Conservation (phyloP, 2,888 invertebrate species). For the Cylindroiulus punctatus region DNA sequence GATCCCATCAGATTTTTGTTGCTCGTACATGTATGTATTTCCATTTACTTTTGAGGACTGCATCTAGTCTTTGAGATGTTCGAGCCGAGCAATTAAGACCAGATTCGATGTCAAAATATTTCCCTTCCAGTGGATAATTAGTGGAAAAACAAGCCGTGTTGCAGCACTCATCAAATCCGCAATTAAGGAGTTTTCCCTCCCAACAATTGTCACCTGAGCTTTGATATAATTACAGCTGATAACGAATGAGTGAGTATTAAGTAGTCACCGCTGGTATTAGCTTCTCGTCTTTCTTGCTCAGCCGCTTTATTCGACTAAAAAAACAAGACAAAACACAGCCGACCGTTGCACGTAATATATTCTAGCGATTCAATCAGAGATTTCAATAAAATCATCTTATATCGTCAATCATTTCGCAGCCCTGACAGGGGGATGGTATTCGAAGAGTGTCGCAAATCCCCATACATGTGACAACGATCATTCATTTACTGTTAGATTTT, state of each 20-base stretch:
- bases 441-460: conserved; percentile 14
- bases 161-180: conserved; percentile 43
- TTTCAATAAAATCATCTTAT: conserved; percentile 45
- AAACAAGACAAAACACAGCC: neutral
- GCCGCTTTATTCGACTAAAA: neutral
- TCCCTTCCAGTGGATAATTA: conserved; percentile 10
- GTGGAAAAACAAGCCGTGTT: conserved; percentile 34
- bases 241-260: conserved; percentile 27
- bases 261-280: conserved; percentile 19
- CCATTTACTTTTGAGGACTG: neutral
- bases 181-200: conserved; percentile 39
- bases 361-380: conserved; percentile 22
- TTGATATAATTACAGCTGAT: conserved; percentile 40
- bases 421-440: conserved; percentile 11
- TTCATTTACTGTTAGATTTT: neutral
- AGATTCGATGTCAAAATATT: conserved; percentile 39
- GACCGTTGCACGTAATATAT: neutral
- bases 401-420: conserved; percentile 9
- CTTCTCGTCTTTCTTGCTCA: conserved; percentile 4
- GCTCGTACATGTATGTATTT: neutral
- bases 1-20: neutral
- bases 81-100: conserved; percentile 5
- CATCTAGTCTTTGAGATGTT: neutral
- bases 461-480: too few relatives aligned
- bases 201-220: conserved; percentile 45